A percentile compares a stretch with the other conserved stretches of the same genome.
These are phyloP conservation scores for Dendrolimus kikuchii DNA, from an alignment of 1,140 invertebrate species.

Conservation along the genomic window DNA sequence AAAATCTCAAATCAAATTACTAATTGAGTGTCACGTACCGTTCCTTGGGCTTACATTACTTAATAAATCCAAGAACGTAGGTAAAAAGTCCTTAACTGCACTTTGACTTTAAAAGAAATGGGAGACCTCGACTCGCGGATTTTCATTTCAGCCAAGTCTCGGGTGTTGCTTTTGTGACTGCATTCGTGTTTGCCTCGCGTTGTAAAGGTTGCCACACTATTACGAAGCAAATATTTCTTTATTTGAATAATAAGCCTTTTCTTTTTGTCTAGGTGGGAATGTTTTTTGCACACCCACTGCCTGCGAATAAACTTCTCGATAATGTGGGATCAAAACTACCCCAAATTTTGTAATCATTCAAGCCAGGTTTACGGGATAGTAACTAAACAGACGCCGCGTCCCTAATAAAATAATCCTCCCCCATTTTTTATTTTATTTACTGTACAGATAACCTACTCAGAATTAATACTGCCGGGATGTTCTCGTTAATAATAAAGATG, in stretches of 20 bases:
- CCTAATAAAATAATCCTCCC: too few species aligned
- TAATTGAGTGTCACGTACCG: constrained; percentile 60
- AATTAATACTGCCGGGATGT: not conserved
- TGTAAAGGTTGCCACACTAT: constrained; percentile 26
- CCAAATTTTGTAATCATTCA: too few species aligned
- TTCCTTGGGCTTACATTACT: constrained; percentile 58
- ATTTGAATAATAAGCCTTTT: constrained; percentile 19
- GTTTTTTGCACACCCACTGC: too few species aligned
- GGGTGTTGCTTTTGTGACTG: constrained; percentile 27
- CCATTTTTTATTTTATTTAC: too few species aligned
- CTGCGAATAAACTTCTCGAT: too few species aligned
- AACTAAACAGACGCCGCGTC: too few species aligned
- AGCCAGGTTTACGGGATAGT: too few species aligned
- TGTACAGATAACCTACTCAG: too few species aligned
- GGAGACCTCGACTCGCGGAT: constrained; percentile 44
- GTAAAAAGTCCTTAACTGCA: constrained; percentile 56
- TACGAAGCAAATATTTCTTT: constrained; percentile 23
- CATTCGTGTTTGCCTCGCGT: constrained; percentile 20
- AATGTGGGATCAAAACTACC: too few species aligned
- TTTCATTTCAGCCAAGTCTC: constrained; percentile 54
- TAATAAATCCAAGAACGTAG: constrained; percentile 53
- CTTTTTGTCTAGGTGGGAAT: constrained; percentile 14
- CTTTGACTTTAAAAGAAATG: constrained; percentile 57
- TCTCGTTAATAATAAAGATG: not conserved
- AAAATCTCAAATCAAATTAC: constrained; percentile 57